Percentiles rank a stretch among this genome's conserved stretches.
Evolutionary conservation across 2,888 invertebrate genomes (phyloP).

Genomic region (Netelia fuscicornis): DNA sequence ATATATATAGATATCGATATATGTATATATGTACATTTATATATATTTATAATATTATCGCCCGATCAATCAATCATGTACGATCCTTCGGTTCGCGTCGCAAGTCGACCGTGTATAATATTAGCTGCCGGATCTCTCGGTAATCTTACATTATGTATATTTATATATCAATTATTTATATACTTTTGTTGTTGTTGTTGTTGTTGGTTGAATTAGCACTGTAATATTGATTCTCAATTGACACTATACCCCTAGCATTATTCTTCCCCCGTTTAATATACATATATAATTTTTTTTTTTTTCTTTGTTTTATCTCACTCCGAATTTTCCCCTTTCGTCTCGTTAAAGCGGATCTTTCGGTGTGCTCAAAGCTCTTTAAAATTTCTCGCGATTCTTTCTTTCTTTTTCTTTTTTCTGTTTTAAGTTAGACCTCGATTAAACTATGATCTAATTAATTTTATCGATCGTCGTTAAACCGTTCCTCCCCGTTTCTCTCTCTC

Average conservation of each 20-base stretch:
- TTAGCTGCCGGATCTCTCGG: constrained; percentile 58
- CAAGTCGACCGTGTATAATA: constrained; percentile 53
- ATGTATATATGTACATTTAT: not conserved
- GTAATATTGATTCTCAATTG: constrained; percentile 80
- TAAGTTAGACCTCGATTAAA: constrained; percentile 48
- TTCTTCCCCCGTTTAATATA: constrained; percentile 43
- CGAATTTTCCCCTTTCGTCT: constrained; percentile 51
- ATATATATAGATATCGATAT: no score
- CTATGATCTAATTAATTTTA: constrained; percentile 58
- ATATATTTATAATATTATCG: constrained; percentile 50
- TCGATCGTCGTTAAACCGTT: constrained; percentile 43
- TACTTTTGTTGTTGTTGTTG: constrained; percentile 61
- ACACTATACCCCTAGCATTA: constrained; percentile 74
- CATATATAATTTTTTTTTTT: constrained; percentile 26
- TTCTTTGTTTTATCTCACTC: constrained; percentile 53
- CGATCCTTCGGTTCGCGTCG: constrained; percentile 53
- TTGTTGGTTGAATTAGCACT: constrained; percentile 57
- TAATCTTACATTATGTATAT: constrained; percentile 57
- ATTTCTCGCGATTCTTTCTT: constrained; percentile 35
- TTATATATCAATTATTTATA: constrained; percentile 66
- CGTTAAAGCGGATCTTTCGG: constrained; percentile 53
- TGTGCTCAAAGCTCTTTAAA: constrained; percentile 61
- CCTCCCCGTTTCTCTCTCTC: constrained; percentile 31
- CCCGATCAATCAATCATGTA: constrained; percentile 32
- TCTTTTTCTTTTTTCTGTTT: constrained; percentile 16